Base-by-base conservation (phyloP, 2,797 vertebrate species). In the Clarias fuscus region DNA sequence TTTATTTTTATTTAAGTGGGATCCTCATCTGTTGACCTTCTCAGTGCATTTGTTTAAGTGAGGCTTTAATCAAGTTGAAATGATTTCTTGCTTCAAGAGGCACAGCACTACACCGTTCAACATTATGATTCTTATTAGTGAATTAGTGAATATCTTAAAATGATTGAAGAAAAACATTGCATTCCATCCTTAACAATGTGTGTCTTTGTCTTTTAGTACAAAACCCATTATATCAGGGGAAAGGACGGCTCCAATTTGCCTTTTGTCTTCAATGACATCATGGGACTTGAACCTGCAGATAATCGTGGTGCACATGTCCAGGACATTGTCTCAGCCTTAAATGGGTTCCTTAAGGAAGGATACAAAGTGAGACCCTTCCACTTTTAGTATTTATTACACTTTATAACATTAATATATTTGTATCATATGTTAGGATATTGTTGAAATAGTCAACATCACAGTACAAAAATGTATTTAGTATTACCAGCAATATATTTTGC, bases 201-300 rank as follows among this genome's bases (percentile, higher is more conserved):
- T 75, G 72, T 62, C 30, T 79, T 61, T 79, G 22, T 80, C 3
- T 80, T 80, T 17, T 61, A 80, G 78, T 80, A 65, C 13, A 65
- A 43, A 80, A 62, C 78, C 7, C 22, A 80, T 65, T n/a, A 11
- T 1, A 65, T 80, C 14, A 8, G n/a, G 1, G 37, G 22, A 3
- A n/a, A 80, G 61, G 37, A 27, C 3, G 61, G 78, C 22, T 15
- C 33, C 18, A 0, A 1, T 80, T 43, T 80, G 13, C 58, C 78
- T 40, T 80, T 80, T 48, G 84, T 82, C 53, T 85, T 88, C 65
- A 88, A 56, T 83, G 87, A 85, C 14, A 61, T 78, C 71, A 83
- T 82, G 84, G 87, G 84, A 22, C 37, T 88, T 14, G 84, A 85
- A 70, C 0, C 8, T 3, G n/a, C 0, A 7, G 20, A 53, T 0